Base-by-base conservation (phyloP, 2,888 invertebrate species). In the Nasonia oneida region DNA sequence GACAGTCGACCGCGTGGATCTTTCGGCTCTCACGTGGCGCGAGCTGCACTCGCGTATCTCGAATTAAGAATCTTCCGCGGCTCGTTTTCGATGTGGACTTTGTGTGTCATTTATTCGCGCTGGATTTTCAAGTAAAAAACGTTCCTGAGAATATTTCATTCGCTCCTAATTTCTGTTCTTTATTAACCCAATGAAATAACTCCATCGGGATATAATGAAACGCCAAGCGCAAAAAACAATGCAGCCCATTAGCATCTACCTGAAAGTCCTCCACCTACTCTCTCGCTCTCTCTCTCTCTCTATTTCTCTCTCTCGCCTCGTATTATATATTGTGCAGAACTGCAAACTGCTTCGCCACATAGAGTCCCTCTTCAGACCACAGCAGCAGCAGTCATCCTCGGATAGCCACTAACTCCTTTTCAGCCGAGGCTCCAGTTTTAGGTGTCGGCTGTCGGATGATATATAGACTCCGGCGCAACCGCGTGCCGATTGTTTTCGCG, bases 391-490 rank as follows among this genome's bases (percentile, higher is more conserved):
- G n/a, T 74, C 29, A 47, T 50, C 18, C 75, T 75, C 75, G 57
- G 18, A n/a, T n/a, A 77, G 64, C 77, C 23, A n/a, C 61, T 64
- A 39, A 23, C 77, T 85, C 71, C 81, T 78, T 86, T 87, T 85
- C 64, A 61, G 33, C 67, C n/a, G 29, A 29, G 61, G 37, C 33
- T 77, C 42, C 42, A 42, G 64, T 86, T 85, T 87, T 86, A 86
- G 83, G 86, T 85, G 88, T 86, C 87, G 83, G 86, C 76, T 83
- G 81, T 81, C 84, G 79, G 81, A 87, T 89, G 87, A 89, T 87
- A 87, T 89, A 88, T 88, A 71, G 87, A 82, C 83, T 79, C 67
- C 10, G 67, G 10, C 29, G 15, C 33, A 14, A 67, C 39, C 61
- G 77, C 64, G 23, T 39, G 77, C 79, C 75, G 78, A 85, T 86